These are phyloP conservation scores for Rhynchomys soricoides DNA, from an alignment of 2,113 vertebrate genomes.

Conservation along the genomic window DNA sequence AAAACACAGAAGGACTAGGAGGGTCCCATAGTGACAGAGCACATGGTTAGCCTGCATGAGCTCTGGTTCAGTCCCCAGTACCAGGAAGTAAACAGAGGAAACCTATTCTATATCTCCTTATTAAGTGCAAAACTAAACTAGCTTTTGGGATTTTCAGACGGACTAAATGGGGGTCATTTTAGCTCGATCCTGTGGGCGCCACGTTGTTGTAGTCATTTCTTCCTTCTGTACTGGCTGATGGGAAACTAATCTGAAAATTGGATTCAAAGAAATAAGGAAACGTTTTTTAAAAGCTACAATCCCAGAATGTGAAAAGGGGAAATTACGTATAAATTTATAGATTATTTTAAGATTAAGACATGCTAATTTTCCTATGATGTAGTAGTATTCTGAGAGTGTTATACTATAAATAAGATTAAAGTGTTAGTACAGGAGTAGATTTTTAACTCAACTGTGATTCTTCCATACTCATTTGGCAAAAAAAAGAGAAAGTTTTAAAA, in stretches of 20 bases:
- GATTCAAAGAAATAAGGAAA: slow-evolving; percentile 11
- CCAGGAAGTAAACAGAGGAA: slow-evolving; percentile 25
- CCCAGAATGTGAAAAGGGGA: slow-evolving; percentile 6
- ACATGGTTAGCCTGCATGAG: background rate
- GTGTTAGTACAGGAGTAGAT: background rate
- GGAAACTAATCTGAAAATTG: slow-evolving; percentile 54
- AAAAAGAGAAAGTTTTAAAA: background rate
- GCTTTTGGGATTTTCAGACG: slow-evolving; percentile 41
- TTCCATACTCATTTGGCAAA: background rate
- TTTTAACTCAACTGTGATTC: slow-evolving; percentile 41
- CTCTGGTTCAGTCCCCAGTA: background rate
- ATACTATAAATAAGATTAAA: background rate
- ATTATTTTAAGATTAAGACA: slow-evolving; percentile 34
- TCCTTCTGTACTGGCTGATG: slow-evolving; percentile 1
- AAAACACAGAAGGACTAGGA: background rate
- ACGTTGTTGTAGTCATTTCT: background rate
- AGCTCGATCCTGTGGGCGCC: background rate
- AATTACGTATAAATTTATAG: background rate
- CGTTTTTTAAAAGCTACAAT: slow-evolving; percentile 31
- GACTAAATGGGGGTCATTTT: background rate
- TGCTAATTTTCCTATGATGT: slow-evolving; percentile 27
- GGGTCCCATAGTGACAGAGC: background rate
- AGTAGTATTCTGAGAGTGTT: slow-evolving; percentile 10
- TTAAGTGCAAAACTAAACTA: slow-evolving; percentile 34
- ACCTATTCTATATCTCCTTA: background rate